These are phyloP conservation scores for Onychostruthus taczanowskii DNA, from an alignment of 2,113 vertebrate genomes.

Conservation along the genomic window DNA sequence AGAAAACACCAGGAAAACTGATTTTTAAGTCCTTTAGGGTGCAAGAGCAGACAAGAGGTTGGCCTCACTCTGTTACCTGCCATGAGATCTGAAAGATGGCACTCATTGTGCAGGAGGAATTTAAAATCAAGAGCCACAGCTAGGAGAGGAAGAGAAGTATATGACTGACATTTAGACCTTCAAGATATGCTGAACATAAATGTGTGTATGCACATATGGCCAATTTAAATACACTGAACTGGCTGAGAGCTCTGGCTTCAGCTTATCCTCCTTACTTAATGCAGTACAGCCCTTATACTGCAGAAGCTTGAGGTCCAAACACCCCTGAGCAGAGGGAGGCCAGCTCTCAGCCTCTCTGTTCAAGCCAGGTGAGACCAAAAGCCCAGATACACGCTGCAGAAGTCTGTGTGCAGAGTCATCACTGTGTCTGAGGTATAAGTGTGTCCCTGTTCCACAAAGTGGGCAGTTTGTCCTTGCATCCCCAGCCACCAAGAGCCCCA, in stretches of 20 bases:
- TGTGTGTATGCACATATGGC: not conserved
- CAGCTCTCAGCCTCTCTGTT: not conserved
- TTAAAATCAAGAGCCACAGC: not conserved
- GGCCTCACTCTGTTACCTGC: not conserved
- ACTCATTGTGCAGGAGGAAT: not conserved
- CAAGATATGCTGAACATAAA: not conserved
- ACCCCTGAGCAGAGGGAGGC: not conserved
- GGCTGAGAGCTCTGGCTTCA: not conserved
- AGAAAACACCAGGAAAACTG: not conserved
- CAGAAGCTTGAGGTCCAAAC: not conserved
- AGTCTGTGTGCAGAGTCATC: not conserved
- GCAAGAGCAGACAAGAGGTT: not conserved
- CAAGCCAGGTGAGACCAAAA: not conserved
- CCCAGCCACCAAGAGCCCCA: rapidly evolving
- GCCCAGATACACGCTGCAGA: rapidly evolving
- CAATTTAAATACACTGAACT: not conserved
- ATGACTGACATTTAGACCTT: not conserved
- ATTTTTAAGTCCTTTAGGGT: not conserved
- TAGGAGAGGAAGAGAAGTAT: not conserved
- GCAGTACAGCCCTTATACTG: not conserved
- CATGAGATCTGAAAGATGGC: not conserved
- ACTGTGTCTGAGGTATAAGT: not conserved
- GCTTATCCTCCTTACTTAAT: not conserved
- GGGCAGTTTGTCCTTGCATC: not conserved
- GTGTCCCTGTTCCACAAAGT: not conserved